Base-by-base conservation (phyloP, 2,888 invertebrate species). In the Sinohyriopsis cumingii region DNA sequence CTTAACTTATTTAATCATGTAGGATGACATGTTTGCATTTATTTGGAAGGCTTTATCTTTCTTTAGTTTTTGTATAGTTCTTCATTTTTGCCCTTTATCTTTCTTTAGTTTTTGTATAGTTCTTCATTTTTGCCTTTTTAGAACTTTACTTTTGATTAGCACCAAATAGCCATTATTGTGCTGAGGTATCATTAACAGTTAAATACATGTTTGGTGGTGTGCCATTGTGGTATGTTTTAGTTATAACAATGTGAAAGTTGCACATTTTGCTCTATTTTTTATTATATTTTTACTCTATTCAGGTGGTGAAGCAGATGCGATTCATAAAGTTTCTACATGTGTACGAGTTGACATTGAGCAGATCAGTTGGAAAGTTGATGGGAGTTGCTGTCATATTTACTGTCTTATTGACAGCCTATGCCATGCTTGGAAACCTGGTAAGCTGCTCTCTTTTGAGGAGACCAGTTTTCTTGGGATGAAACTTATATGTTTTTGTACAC, bases 291-390 rank as follows among this genome's bases (percentile, higher is more conserved):
- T 24, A 55, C 22, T 33, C 45, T 55, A 67, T 75, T 5, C 75
- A 88, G 87, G 79, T 87, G 61, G 84, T 90, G 68, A 87, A 88
- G 65, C 89, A 91, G 67, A 77, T 91, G 28, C 80, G 90, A 67
- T 91, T 91, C 84, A 89, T 90, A 77, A 87, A 88, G 67, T 84
- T 87, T 57, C 84, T 91, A 71, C 84, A 88, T 59, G 84, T 89
- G 59, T 86, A 89, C 68, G 88, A 89, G 28, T 83, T 80, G 55
- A 90, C 90, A 1, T 72, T 91, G 55, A 79, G 83, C 22, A 77
- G 72, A 25, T 88, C 89, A 54, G 75, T 84, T 5, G 77, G 83
- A 20, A 85, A 87, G 18, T 81, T 91, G 59, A 75, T 88, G 6
- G 90, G 89, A 7, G 89, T 89, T 65, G 80, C 82, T 45, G 72